Evolutionary conservation across 2,888 invertebrate species (phyloP).

Genomic region (Sinopyrophorus schimmeli): DNA sequence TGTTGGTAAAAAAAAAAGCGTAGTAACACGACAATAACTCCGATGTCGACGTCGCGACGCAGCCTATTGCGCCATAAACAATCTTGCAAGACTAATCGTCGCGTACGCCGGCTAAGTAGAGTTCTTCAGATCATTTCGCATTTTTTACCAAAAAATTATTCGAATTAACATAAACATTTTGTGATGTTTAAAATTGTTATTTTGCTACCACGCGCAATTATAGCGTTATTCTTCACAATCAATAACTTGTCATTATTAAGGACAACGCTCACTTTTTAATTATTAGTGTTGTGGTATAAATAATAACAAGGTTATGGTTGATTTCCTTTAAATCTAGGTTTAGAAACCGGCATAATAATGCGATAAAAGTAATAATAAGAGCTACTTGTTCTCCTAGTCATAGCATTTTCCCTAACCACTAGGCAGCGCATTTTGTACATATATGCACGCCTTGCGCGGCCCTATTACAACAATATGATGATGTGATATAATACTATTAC

Average conservation of each 20-base stretch:
- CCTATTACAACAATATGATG: slow-evolving; percentile 46
- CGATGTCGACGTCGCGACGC: slow-evolving; percentile 31
- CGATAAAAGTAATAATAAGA: slow-evolving; percentile 40
- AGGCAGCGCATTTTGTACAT: slow-evolving; percentile 31
- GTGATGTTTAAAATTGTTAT: slow-evolving; percentile 43
- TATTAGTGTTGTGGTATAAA: slow-evolving; percentile 52
- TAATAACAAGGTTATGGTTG: slow-evolving; percentile 48
- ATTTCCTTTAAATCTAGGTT: slow-evolving; percentile 47
- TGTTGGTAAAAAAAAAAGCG: slow-evolving; percentile 27
- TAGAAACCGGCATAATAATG: slow-evolving; percentile 40
- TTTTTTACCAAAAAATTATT: slow-evolving; percentile 42
- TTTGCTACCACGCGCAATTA: slow-evolving; percentile 45
- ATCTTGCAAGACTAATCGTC: slow-evolving; percentile 19
- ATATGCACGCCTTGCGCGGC: slow-evolving; percentile 29
- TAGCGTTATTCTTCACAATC: slow-evolving; percentile 46
- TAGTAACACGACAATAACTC: slow-evolving; percentile 40
- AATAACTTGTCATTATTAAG: slow-evolving; percentile 34
- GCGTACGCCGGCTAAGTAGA: slow-evolving; percentile 32
- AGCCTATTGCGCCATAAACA: slow-evolving; percentile 29
- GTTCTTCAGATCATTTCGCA: slow-evolving; percentile 46
- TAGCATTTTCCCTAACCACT: slow-evolving; percentile 33
- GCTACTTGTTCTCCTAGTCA: slow-evolving; percentile 44
- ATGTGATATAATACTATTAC: slow-evolving; percentile 47
- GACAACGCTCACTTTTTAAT: slow-evolving; percentile 50
- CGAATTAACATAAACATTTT: slow-evolving; percentile 38